Evolutionary conservation across 1,140 invertebrate species (phyloP), one percentile per base, ranked within the genome.

Genomic region (Planococcus citri): DNA sequence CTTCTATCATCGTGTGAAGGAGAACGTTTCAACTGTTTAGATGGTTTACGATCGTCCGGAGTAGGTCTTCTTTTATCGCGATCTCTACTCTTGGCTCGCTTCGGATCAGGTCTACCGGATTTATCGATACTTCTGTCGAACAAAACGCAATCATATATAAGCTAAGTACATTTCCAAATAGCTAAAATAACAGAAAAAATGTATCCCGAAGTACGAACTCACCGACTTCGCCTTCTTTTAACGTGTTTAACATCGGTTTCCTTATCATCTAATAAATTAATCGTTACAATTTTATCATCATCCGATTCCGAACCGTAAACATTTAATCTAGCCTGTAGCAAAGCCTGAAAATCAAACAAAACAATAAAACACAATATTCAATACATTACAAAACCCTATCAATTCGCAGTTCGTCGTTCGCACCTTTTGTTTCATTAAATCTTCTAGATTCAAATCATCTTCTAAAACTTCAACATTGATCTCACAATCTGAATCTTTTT

Each of bases 401-500:
- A n/a, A n/a, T n/a, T n/a, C n/a, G n/a, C 61, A 70, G 1, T 17
- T 69, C n/a, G n/a, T n/a, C n/a, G 67, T n/a, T 29, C 70, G 71
- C 76, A 89, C 89, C 79, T 93, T 93, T 78, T 92, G 90, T 74
- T 87, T 87, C 89, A 92, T 92, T 71, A 94, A 78, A 72, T 93
- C 91, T 76, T 93, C 91, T 8, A 93, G 78, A 78, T 93, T 91
- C 71, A 92, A 86, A 74, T 93, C 91, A 75, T 92, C 89, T 77
- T 92, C 89, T 69, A 90, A 86, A 27, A 90, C 84, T 6, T 83
- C 83, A 69, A 90, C 83, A 74, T 89, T 87, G 27, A 89, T 81
- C 70, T 82, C 60, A 20, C 3, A 82, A 72, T 85, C 88, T 72
- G 87, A 89, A 73, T 87, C 87, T 73, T 85, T 84, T 76, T 90